Conservation (phyloP, 2,888 invertebrate genomes). For the Nymphalis polychloros region DNA sequence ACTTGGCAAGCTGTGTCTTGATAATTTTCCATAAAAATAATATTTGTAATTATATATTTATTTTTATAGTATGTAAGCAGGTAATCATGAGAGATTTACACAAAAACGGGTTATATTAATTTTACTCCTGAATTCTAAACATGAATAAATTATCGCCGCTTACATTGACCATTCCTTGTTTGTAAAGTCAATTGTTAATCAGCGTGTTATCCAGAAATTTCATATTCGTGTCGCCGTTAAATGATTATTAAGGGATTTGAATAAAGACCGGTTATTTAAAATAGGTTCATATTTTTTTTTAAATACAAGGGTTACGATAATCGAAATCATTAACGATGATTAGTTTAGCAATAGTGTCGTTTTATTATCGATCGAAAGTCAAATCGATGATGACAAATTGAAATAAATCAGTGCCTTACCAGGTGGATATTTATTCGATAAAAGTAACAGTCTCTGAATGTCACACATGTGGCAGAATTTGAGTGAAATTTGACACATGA, state of each 20-base stretch:
- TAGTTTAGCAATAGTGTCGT: too few relatives aligned
- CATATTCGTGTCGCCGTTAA: neutral
- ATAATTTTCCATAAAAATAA: too few relatives aligned
- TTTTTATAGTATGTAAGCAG: neutral
- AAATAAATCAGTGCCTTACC: neutral
- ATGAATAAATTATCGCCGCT: conserved; percentile 36
- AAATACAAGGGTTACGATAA: too few relatives aligned
- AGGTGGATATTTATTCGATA: too few relatives aligned
- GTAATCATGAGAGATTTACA: neutral
- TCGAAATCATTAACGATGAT: too few relatives aligned
- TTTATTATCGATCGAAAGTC: neutral
- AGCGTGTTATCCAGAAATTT: conserved; percentile 10
- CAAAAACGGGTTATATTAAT: conserved; percentile 18
- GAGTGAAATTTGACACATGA: too few relatives aligned
- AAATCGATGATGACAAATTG: neutral
- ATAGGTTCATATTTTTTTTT: too few relatives aligned
- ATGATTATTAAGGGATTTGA: neutral
- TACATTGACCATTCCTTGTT: conserved; percentile 29
- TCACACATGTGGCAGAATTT: too few relatives aligned
- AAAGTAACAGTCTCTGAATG: too few relatives aligned
- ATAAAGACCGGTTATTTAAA: neutral
- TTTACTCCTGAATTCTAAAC: conserved; percentile 22
- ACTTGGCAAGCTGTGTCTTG: too few relatives aligned
- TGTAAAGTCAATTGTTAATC: conserved; percentile 35
- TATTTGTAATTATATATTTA: neutral